These are phyloP conservation scores for Lethrus apterus DNA, from an alignment of 1,140 invertebrate genomes.

Conservation along the genomic window DNA sequence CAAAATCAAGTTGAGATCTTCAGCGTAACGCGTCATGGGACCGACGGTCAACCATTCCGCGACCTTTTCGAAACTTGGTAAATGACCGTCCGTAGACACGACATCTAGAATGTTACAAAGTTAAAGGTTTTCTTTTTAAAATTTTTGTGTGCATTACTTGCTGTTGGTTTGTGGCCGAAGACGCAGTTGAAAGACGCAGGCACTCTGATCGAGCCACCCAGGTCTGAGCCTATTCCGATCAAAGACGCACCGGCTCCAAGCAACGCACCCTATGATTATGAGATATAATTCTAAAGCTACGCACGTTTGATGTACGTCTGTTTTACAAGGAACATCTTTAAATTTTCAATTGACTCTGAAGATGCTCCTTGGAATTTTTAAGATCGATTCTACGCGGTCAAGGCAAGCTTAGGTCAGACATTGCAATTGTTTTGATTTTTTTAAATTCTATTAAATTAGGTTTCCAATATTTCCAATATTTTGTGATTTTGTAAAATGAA, in stretches of 20 bases:
- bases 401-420: too few relatives aligned
- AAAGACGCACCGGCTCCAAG: conserved; percentile 51
- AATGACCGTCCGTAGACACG: conserved; percentile 31
- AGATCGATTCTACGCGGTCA: too few relatives aligned
- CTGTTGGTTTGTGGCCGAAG: conserved; percentile 84
- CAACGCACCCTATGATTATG: conserved; percentile 53
- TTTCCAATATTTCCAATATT: too few relatives aligned
- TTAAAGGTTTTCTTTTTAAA: background rate
- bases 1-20: conserved; percentile 66
- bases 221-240: conserved; percentile 59
- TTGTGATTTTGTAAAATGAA: too few relatives aligned
- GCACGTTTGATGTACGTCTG: too few relatives aligned
- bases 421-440: too few relatives aligned
- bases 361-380: too few relatives aligned
- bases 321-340: too few relatives aligned
- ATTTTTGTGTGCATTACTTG: conserved; percentile 8
- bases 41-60: conserved; percentile 30
- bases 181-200: conserved; percentile 92
- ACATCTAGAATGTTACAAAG: conserved; percentile 11
- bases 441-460: too few relatives aligned
- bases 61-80: conserved; percentile 39
- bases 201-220: conserved; percentile 92
- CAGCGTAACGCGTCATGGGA: conserved; percentile 65
- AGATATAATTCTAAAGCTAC: too few relatives aligned
- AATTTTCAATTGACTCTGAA: too few relatives aligned